Conservation (phyloP, 2,888 invertebrate species). For the Glyphotaelius pellucidus region DNA sequence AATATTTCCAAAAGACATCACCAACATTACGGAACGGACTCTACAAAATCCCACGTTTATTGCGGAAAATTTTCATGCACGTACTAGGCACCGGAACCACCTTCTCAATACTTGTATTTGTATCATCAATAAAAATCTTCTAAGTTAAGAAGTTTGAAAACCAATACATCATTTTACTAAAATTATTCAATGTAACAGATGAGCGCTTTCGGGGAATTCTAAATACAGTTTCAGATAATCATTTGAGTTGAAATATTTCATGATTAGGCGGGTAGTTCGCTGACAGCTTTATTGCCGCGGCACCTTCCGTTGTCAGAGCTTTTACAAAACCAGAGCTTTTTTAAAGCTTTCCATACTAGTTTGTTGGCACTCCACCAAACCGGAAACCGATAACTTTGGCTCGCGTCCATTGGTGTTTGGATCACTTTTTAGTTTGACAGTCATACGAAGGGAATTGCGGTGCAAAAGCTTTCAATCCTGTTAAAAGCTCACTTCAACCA, state of each 20-base stretch:
- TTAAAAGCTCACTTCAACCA: not conserved
- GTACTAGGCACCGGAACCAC: not conserved
- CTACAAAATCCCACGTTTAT: not conserved
- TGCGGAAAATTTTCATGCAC: not conserved
- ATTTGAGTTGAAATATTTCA: conserved; percentile 11
- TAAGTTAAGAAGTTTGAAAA: not conserved
- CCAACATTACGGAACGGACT: not conserved
- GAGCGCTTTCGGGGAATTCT: not conserved
- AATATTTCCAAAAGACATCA: not conserved
- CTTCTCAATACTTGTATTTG: not conserved
- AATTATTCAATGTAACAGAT: not conserved
- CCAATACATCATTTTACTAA: not conserved
- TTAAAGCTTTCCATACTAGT: conserved; percentile 56
- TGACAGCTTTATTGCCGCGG: conserved; percentile 61
- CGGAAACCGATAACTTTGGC: conserved; percentile 59
- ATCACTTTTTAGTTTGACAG: not conserved
- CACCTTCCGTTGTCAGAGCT: conserved; percentile 31
- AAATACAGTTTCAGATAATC: not conserved
- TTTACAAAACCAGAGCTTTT: conserved; percentile 50
- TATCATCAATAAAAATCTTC: not conserved
- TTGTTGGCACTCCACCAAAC: conserved; percentile 60
- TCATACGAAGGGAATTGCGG: not conserved
- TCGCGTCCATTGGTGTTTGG: conserved; percentile 23
- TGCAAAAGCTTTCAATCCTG: not conserved
- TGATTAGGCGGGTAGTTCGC: conserved; percentile 23